Conservation (phyloP, 2,888 invertebrate genomes). For the Dasysyrphus tricinctus region DNA sequence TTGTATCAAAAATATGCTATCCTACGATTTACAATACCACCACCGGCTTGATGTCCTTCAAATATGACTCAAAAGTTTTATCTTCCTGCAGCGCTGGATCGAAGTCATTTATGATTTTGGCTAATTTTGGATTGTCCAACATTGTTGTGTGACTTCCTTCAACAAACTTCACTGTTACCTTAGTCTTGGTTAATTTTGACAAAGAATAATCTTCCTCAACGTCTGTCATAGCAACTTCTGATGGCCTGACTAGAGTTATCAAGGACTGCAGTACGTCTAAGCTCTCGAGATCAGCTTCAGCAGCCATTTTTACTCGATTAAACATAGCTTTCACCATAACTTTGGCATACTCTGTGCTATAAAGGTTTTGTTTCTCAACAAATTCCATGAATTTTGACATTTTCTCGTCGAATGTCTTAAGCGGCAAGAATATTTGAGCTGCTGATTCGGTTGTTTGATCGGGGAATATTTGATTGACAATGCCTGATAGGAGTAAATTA, state of each 20-base stretch:
- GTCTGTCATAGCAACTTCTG: slow-evolving; percentile 85
- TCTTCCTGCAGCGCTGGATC: slow-evolving; percentile 81
- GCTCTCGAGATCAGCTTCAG: slow-evolving; percentile 83
- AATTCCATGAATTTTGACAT: slow-evolving; percentile 84
- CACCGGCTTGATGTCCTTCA: slow-evolving; percentile 78
- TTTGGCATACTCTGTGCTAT: slow-evolving; percentile 83
- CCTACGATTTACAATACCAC: slow-evolving; percentile 42
- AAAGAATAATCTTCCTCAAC: slow-evolving; percentile 88
- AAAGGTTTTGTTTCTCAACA: slow-evolving; percentile 82
- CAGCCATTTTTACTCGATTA: slow-evolving; percentile 85
- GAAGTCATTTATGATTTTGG: slow-evolving; percentile 86
- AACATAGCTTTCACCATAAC: slow-evolving; percentile 83
- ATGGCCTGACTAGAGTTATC: slow-evolving; percentile 87
- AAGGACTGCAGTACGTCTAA: slow-evolving; percentile 84
- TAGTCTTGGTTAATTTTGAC: slow-evolving; percentile 85
- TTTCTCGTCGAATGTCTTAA: slow-evolving; percentile 86
- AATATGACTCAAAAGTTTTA: slow-evolving; percentile 80
- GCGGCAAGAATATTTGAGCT: slow-evolving; percentile 84
- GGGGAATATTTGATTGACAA: slow-evolving; percentile 80
- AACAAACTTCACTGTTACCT: slow-evolving; percentile 86
- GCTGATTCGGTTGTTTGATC: slow-evolving; percentile 80
- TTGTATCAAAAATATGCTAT: not conserved
- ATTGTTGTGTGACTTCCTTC: slow-evolving; percentile 90
- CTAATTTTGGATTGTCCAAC: slow-evolving; percentile 87
- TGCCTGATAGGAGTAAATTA: slow-evolving; percentile 79